Evolutionary conservation across 2,797 vertebrate species (phyloP).

Genomic region (Melanotaenia boesemani): DNA sequence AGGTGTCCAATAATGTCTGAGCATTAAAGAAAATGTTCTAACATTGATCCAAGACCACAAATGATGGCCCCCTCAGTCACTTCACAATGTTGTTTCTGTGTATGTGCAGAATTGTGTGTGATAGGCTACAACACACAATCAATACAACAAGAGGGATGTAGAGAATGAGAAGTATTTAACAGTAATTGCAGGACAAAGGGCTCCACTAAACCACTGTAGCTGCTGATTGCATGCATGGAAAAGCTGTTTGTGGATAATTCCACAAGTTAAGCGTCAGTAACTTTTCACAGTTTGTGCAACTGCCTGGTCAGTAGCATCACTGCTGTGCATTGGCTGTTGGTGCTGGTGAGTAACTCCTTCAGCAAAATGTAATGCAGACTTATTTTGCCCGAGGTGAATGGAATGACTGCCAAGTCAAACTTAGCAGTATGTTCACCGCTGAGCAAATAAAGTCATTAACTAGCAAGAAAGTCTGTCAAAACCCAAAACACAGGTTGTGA

Average conservation of each 20-base stretch:
- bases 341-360: slow-evolving; percentile 10
- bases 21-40: slow-evolving; percentile 9
- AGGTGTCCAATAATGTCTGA: background rate
- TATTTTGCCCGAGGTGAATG: slow-evolving; percentile 7
- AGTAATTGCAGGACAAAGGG: slow-evolving; percentile 7
- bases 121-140: slow-evolving; percentile 14
- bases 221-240: background rate
- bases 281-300: background rate
- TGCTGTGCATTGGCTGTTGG: background rate
- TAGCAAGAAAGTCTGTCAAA: background rate
- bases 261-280: background rate
- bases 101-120: background rate
- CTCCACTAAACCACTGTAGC: background rate
- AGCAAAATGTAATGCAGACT: slow-evolving; percentile 12
- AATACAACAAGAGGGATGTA: background rate
- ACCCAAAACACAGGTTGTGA: background rate
- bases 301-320: background rate
- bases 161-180: background rate
- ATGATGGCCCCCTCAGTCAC: slow-evolving; percentile 2
- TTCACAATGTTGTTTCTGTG: slow-evolving; percentile 2
- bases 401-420: slow-evolving; percentile 28
- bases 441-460: slow-evolving; percentile 27
- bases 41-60: slow-evolving; percentile 32
- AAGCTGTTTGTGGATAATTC: no score
- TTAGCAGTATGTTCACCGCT: slow-evolving; percentile 21